Percentiles rank a stretch among this genome's conserved stretches.
Conservation (phyloP, 2,888 invertebrate genomes). For the Netelia inedita region DNA sequence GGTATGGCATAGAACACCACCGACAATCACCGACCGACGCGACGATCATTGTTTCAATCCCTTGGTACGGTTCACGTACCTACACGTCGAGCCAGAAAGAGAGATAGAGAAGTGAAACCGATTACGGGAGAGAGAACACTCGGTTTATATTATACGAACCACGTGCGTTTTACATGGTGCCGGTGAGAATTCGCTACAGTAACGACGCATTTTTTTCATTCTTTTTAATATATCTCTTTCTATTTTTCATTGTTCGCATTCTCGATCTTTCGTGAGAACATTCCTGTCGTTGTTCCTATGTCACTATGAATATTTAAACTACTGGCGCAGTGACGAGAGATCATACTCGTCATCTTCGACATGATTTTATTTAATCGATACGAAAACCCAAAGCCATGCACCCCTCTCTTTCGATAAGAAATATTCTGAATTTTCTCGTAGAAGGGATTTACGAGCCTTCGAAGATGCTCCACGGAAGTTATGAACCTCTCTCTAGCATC, state of each 20-base stretch:
- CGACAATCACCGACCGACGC: slow-evolving; percentile 59
- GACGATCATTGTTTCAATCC: slow-evolving; percentile 66
- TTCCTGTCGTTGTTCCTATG: not conserved
- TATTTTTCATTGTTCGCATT: slow-evolving; percentile 23
- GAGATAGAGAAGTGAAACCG: slow-evolving; percentile 55
- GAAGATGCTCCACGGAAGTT: slow-evolving; percentile 66
- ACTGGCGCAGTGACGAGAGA: too few species aligned
- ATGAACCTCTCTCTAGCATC: slow-evolving; percentile 65
- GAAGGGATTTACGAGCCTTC: slow-evolving; percentile 72
- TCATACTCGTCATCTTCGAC: not conserved
- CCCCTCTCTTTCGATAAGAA: not conserved
- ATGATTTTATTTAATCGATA: not conserved
- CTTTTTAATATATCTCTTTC: slow-evolving; percentile 1
- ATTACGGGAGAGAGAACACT: slow-evolving; percentile 55
- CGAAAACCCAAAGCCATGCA: not conserved
- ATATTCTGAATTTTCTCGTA: not conserved
- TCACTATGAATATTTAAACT: not conserved
- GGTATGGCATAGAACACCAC: slow-evolving; percentile 12
- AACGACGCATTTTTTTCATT: not conserved
- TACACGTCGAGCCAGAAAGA: slow-evolving; percentile 16
- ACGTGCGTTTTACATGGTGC: slow-evolving; percentile 60
- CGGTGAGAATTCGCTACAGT: slow-evolving; percentile 56
- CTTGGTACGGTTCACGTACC: slow-evolving; percentile 23
- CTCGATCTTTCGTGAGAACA: slow-evolving; percentile 37
- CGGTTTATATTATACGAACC: slow-evolving; percentile 46